Evolutionary conservation across 2,888 invertebrate genomes (phyloP).

Genomic region (Unio delphinus): DNA sequence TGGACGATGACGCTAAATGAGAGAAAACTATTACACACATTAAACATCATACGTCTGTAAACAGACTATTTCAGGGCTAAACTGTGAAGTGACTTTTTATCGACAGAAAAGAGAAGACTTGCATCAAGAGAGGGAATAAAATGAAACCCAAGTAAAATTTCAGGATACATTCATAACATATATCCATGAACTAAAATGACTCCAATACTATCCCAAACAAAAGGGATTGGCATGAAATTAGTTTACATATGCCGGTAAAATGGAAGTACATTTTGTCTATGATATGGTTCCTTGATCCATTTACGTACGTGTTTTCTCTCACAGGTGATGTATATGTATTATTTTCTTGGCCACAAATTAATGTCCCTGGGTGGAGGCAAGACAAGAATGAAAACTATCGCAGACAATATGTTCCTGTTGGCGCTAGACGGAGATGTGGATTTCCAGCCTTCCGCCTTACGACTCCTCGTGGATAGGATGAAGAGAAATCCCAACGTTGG

Average conservation of each 20-base stretch:
- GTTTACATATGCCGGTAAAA: not conserved
- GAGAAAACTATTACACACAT: too few species aligned
- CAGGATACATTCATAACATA: too few species aligned
- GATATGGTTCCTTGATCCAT: not conserved
- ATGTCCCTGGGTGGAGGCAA: slow-evolving; percentile 94
- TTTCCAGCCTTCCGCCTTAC: slow-evolving; percentile 90
- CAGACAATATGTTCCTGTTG: slow-evolving; percentile 93
- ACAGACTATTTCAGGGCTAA: too few species aligned
- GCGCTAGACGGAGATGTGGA: slow-evolving; percentile 98
- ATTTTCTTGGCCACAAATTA: slow-evolving; percentile 92
- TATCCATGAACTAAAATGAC: too few species aligned
- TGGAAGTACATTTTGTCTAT: not conserved
- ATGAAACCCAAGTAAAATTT: too few species aligned
- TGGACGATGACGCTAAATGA: too few species aligned
- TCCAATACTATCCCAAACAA: too few species aligned
- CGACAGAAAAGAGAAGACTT: too few species aligned
- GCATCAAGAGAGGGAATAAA: too few species aligned
- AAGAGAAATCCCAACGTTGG: slow-evolving; percentile 96
- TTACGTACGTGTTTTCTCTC: not conserved
- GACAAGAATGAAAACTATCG: slow-evolving; percentile 92
- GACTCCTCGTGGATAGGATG: slow-evolving; percentile 96
- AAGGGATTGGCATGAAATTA: too few species aligned
- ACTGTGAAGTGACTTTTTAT: too few species aligned
- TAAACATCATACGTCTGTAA: too few species aligned
- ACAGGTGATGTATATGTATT: slow-evolving; percentile 99